Base-by-base conservation (phyloP, 2,888 invertebrate genomes). In the Erebia epiphron region DNA sequence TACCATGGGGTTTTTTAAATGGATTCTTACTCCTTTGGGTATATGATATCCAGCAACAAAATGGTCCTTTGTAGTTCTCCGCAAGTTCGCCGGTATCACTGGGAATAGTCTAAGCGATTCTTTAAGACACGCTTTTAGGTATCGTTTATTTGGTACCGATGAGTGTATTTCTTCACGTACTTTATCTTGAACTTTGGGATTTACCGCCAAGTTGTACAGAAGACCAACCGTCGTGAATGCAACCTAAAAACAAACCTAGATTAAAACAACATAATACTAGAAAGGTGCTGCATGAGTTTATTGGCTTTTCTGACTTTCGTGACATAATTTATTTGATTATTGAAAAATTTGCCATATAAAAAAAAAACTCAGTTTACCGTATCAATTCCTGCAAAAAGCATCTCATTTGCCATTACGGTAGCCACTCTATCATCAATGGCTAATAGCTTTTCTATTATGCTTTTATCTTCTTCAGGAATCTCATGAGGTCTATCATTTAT, bases 341-440 rank as follows among this genome's bases (percentile, higher is more conserved):
- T 35, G n/a, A 16, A 46, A 7, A 7, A 50, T 50, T 50, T 50
- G 50, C n/a, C 50, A 50, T 50, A 13, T 13, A 13, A 21, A 10
- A 26, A 26, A 26, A 21, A 56, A 56, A 13, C 18, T 26, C 26
- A 41, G 46, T 46, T 66, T 87, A 97, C 96, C 68, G 96, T 96
- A 82, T 97, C 96, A 54, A 96, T 94, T 69, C 96, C 96, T 60
- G 96, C 96, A 62, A 95, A 87, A 43, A 96, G 79, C 95, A 96
- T 95, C 82, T 96, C 96, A 76, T 95, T 92, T 0, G 95, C 95
- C 95, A 96, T 96, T 76, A 95, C 93, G 41, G 94, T 80, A 0
- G 96, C 96, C 11, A 95, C 93, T 79, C 90, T 91, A 70, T 94
- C 93, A 79, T 96, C 95, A 21, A 95, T 91, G 9, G 91, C 91